phyloP scores from a whole-genome alignment of 2,113 vertebrate species.

The Oreochromis spilurus region DNA sequence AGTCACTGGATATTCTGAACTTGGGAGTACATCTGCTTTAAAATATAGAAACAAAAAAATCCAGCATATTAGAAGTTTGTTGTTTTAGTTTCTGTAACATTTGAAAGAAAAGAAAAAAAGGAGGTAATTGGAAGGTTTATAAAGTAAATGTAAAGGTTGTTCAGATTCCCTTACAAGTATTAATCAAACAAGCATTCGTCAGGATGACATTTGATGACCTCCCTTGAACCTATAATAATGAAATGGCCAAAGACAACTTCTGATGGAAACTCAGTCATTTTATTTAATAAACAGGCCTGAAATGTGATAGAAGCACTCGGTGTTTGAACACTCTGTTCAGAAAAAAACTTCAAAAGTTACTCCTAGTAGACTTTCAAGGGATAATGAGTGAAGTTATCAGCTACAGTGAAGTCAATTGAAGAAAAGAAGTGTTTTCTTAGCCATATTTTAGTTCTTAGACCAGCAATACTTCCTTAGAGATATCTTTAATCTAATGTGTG shows the following conservation, averaged over 20 bases:
- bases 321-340: not conserved
- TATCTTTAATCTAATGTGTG: conserved; percentile 7
- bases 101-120: not conserved
- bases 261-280: not conserved
- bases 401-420: no score
- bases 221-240: not conserved
- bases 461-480: conserved; percentile 11
- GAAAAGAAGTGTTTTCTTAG: not conserved
- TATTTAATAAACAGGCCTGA: not conserved
- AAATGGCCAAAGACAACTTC: not conserved
- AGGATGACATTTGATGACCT: not conserved
- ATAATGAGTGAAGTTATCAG: not conserved
- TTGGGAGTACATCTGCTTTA: not conserved
- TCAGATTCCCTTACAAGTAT: not conserved
- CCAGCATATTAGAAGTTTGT: not conserved
- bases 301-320: not conserved
- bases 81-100: not conserved
- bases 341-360: not conserved
- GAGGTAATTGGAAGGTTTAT: not conserved
- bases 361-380: not conserved
- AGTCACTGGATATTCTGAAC: not conserved
- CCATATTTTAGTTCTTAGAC: not conserved
- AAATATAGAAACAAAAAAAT: not conserved
- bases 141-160: not conserved
- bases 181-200: not conserved